Conservation (phyloP, 1,140 invertebrate genomes). For the Bradysia coprophila region DNA sequence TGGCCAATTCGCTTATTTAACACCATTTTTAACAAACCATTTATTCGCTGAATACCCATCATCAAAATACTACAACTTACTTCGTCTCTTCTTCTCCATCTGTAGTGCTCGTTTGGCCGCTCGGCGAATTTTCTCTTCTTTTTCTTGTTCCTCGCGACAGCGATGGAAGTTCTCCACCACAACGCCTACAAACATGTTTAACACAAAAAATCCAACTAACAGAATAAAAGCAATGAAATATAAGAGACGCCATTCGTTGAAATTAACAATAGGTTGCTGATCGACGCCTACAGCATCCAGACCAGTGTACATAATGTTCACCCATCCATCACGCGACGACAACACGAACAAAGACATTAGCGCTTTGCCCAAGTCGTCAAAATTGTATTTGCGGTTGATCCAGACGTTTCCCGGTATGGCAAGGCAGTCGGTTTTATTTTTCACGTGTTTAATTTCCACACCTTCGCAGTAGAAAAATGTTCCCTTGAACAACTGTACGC, state of each 20-base stretch:
- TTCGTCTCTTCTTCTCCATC: conserved; percentile 88
- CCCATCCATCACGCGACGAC: conserved; percentile 97
- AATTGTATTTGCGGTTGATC: conserved; percentile 98
- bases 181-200: conserved; percentile 99
- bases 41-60: too few relatives aligned
- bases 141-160: conserved; percentile 96
- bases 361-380: conserved; percentile 95
- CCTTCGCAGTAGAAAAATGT: conserved; percentile 90
- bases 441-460: conserved; percentile 63
- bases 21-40: too few relatives aligned
- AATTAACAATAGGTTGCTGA: conserved; percentile 91
- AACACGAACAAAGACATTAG: conserved; percentile 97
- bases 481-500: conserved; percentile 93
- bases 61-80: conserved; percentile 33
- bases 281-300: conserved; percentile 97
- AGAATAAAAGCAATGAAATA: conserved; percentile 99
- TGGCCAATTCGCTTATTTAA: conserved; percentile 2
- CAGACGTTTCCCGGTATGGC: conserved; percentile 56
- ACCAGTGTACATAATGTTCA: conserved; percentile 99
- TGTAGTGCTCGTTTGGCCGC: conserved; percentile 87
- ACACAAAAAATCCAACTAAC: conserved; percentile 83
- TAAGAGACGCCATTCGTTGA: conserved; percentile 93
- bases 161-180: conserved; percentile 99
- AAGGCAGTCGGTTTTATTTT: conserved; percentile 77
- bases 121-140: conserved; percentile 87